A percentile compares a stretch with the other conserved stretches of the same genome.
These are phyloP conservation scores for Ptychadena robeensis DNA, from an alignment of 2,797 vertebrate genomes.

Conservation along the genomic window DNA sequence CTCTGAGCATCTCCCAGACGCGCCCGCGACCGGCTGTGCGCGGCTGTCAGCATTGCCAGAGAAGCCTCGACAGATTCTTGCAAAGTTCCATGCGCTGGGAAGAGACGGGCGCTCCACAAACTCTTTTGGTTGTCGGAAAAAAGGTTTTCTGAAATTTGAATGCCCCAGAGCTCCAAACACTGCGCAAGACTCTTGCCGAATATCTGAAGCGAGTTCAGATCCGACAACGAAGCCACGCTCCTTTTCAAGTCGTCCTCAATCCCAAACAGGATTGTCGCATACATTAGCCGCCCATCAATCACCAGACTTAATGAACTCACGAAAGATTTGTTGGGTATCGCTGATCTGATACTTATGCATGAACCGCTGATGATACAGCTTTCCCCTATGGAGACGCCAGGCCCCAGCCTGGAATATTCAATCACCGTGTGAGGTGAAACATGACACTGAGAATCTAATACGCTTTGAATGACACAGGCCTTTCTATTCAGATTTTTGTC, in stretches of 20 bases:
- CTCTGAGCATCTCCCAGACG: conserved; percentile 67
- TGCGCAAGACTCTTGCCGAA: conserved; percentile 76
- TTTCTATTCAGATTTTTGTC: conserved; percentile 22
- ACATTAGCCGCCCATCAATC: conserved; percentile 65
- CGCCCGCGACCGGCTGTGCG: conserved; percentile 67
- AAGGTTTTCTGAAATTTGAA: conserved; percentile 72
- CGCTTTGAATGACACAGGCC: conserved; percentile 83
- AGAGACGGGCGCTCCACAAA: conserved; percentile 88
- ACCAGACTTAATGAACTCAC: conserved; percentile 84
- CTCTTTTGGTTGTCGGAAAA: conserved; percentile 81
- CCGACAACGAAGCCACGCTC: conserved; percentile 68
- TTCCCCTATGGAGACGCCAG: conserved; percentile 75
- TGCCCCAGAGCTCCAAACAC: conserved; percentile 79
- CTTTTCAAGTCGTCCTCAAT: conserved; percentile 83
- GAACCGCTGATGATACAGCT: conserved; percentile 85
- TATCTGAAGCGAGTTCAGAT: conserved; percentile 72
- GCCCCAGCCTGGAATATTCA: conserved; percentile 85
- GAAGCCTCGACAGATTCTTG: conserved; percentile 73
- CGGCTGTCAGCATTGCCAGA: conserved; percentile 80
- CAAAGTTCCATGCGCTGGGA: conserved; percentile 82
- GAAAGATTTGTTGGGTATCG: conserved; percentile 80
- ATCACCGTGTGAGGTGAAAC: conserved; percentile 80
- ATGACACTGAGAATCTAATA: conserved; percentile 74
- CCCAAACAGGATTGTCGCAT: conserved; percentile 81
- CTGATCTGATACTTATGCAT: conserved; percentile 68